Evolutionary conservation across 2,888 invertebrate species (phyloP), one percentile per base, ranked within the genome.

Genomic region (Andrena fulva): DNA sequence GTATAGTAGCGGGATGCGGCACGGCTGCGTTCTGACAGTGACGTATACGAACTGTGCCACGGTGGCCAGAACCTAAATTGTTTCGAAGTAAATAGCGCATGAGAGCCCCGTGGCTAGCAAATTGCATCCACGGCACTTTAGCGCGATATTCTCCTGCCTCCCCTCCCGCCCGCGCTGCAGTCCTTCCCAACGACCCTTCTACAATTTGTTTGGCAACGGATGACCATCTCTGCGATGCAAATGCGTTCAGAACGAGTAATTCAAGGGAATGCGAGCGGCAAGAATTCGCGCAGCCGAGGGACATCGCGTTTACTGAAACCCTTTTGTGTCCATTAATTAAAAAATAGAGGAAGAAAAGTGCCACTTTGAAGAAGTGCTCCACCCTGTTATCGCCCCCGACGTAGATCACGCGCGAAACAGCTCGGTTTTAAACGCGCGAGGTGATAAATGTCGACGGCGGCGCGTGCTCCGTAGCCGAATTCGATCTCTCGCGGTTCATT

Each of bases 81-180:
- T 87, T 88, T 85, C 85, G 60, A 86, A 85, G 85, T 76, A 86
- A 89, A 88, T 83, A 78, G 85, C 56, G 74, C 74, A 70, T 75
- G 68, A 50, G 77, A 66, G 67, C 66, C 78, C 75, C 54, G 73
- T 66, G 75, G 71, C 75, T 63, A 66, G 73, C 82, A 75, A 85
- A 85, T 83, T 86, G 71, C 77, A 77, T 71, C 77, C 79, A 35
- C 67, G 75, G 71, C 84, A 72, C 80, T 87, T 78, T 77, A 80
- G 48, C 48, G 12, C 79, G 64, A 84, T 78, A 78, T 81, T 63
- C 81, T 62, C 54, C 33, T 31, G 1, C 67, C 29, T 77, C 66
- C 60, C 31, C 35, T 56, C 48, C 33, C 2, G 8, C 33, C 33
- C 33, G 8, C 56, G 66, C 42, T 67, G 29, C 59, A 16, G 54